phyloP scores from a whole-genome alignment of 2,888 invertebrate species.

The Xestobium rufovillosum region DNA sequence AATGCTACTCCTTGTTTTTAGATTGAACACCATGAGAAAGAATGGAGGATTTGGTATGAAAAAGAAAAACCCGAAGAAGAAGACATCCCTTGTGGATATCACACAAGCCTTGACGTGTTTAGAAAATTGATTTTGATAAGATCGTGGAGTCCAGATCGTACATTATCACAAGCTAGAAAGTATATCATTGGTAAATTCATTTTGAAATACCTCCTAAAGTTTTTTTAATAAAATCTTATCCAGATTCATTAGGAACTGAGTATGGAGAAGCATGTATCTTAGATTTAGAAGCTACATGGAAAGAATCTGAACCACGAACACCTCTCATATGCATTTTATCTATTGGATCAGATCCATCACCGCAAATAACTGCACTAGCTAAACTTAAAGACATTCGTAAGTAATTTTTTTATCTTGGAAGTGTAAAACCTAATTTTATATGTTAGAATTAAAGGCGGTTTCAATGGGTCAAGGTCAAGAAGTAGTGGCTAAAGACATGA shows the following conservation, averaged over 20 bases:
- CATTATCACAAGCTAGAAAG: conserved; percentile 84
- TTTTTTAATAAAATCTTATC: conserved; percentile 18
- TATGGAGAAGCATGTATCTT: conserved; percentile 89
- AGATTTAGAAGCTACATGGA: conserved; percentile 84
- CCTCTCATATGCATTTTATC: conserved; percentile 90
- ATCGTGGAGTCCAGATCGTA: conserved; percentile 93
- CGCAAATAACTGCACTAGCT: conserved; percentile 80
- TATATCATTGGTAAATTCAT: conserved; percentile 67
- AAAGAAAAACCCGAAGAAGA: conserved; percentile 89
- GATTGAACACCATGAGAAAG: conserved; percentile 79
- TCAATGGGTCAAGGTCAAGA: conserved; percentile 99
- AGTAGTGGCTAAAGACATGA: conserved; percentile 43
- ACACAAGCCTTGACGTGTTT: conserved; percentile 78
- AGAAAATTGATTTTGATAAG: conserved; percentile 77
- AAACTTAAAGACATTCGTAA: conserved; percentile 79
- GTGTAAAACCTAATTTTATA: conserved; percentile 11
- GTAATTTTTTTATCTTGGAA: conserved; percentile 29
- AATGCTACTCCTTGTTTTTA: conserved; percentile 30
- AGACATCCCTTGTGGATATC: conserved; percentile 83
- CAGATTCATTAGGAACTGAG: conserved; percentile 76
- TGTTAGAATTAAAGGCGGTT: conserved; percentile 68
- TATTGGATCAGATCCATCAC: conserved; percentile 95
- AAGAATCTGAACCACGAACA: conserved; percentile 79
- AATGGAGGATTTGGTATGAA: conserved; percentile 88
- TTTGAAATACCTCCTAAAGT: not conserved